Percentiles rank a stretch among this genome's conserved stretches.
phyloP scores from a whole-genome alignment of 2,797 vertebrate species.

The Sebastes steindachneri region DNA sequence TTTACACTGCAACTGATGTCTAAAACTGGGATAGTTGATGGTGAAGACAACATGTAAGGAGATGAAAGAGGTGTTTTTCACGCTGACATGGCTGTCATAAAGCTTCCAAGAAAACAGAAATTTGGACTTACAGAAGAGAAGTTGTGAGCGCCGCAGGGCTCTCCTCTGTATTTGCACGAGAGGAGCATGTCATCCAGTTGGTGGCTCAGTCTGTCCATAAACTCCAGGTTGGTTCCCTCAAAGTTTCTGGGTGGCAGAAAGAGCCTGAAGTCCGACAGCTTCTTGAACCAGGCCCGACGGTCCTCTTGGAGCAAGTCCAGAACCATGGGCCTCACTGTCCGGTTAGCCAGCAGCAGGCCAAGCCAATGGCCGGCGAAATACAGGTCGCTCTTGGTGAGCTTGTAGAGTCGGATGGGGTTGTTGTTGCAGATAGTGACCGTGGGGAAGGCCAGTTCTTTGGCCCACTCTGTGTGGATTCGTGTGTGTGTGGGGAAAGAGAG shows the following conservation, averaged over 20 bases:
- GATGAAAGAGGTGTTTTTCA: background rate
- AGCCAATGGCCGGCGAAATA: slow-evolving; percentile 98
- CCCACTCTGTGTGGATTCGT: slow-evolving; percentile 93
- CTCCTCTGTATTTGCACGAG: slow-evolving; percentile 96
- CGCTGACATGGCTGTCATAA: background rate
- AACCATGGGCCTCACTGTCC: slow-evolving; percentile 91
- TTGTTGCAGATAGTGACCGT: slow-evolving; percentile 99
- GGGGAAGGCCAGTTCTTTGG: slow-evolving; percentile 93
- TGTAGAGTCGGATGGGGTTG: slow-evolving; percentile 95
- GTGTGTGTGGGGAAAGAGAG: slow-evolving; percentile 96
- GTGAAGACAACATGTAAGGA: background rate
- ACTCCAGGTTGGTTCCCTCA: slow-evolving; percentile 95
- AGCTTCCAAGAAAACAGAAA: background rate
- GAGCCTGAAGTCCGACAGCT: slow-evolving; percentile 95
- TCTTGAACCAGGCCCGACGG: slow-evolving; percentile 91
- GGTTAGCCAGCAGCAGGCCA: slow-evolving; percentile 92
- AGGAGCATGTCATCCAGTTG: slow-evolving; percentile 98
- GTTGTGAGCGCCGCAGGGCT: slow-evolving; percentile 95
- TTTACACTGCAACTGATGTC: background rate
- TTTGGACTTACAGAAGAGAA: slow-evolving; percentile 96
- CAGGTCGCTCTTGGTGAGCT: slow-evolving; percentile 96
- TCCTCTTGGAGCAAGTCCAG: slow-evolving; percentile 93
- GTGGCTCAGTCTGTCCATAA: slow-evolving; percentile 97
- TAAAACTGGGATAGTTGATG: background rate
- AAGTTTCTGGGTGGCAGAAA: slow-evolving; percentile 96